A percentile compares a stretch with the other conserved stretches of the same genome.
phyloP scores from a whole-genome alignment of 1,140 invertebrate genomes.

The Diorhabda sublineata region DNA sequence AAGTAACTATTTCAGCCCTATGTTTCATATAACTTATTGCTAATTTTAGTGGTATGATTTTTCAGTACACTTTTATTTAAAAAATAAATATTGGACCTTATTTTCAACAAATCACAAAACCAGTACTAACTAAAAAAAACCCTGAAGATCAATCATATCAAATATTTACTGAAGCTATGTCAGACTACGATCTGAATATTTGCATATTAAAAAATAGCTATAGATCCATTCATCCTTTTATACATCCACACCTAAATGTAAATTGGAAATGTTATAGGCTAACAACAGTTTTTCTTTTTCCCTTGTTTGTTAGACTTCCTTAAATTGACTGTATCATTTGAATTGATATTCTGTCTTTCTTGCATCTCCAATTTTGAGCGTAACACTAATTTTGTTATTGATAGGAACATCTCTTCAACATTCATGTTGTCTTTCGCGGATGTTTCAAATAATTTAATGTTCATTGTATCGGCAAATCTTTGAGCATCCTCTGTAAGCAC shows the following conservation, averaged over 20 bases:
- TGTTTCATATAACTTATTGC: too few species aligned
- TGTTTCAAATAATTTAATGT: conserved; percentile 95
- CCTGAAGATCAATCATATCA: too few species aligned
- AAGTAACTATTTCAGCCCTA: too few species aligned
- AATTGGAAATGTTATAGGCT: conserved; percentile 18
- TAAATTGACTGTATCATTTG: conserved; percentile 55
- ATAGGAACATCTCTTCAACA: conserved; percentile 90
- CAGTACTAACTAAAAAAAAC: too few species aligned
- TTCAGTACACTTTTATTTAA: too few species aligned
- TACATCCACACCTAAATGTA: background rate
- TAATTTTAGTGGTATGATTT: too few species aligned
- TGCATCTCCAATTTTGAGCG: conserved; percentile 58
- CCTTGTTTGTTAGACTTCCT: conserved; percentile 52
- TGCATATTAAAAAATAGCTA: background rate
- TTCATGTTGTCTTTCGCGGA: conserved; percentile 99
- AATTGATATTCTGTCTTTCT: conserved; percentile 55
- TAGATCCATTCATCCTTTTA: background rate
- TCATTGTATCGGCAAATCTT: conserved; percentile 95
- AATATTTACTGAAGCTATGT: background rate
- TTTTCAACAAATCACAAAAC: too few species aligned
- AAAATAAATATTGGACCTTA: too few species aligned
- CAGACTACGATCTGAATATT: background rate
- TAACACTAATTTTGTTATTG: conserved; percentile 61
- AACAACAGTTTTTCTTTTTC: conserved; percentile 46
- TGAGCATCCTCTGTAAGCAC: conserved; percentile 96